Conservation (phyloP, 2,113 vertebrate genomes). For the Myiozetetes cayanensis region DNA sequence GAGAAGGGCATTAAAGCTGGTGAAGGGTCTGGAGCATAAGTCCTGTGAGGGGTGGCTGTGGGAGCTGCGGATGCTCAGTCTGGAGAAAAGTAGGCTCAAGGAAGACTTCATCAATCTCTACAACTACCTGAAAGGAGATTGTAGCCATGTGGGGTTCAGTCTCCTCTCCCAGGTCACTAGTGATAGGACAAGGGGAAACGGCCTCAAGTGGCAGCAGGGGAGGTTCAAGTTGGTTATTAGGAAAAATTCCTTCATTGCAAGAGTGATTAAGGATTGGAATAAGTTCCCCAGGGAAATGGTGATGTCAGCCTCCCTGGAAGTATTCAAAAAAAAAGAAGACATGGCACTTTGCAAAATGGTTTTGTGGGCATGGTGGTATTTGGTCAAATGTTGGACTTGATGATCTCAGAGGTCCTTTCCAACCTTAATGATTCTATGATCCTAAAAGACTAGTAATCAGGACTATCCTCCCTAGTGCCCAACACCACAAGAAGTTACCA, state of each 20-base stretch:
- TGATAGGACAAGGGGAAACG: rapidly evolving
- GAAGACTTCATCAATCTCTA: background rate
- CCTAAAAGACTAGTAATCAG: background rate
- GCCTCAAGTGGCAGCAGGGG: background rate
- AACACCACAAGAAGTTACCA: background rate
- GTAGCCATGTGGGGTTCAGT: rapidly evolving
- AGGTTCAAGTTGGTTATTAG: background rate
- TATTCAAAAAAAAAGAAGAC: background rate
- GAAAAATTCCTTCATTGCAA: background rate
- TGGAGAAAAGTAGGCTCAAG: background rate
- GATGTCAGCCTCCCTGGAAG: background rate
- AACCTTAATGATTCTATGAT: background rate
- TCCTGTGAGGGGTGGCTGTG: background rate
- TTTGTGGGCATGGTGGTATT: background rate
- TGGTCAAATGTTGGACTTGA: background rate
- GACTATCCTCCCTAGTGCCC: background rate
- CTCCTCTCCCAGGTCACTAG: background rate
- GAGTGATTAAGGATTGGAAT: background rate
- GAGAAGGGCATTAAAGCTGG: background rate
- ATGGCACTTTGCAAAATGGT: background rate
- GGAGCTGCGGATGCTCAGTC: background rate
- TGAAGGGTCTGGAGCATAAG: rapidly evolving
- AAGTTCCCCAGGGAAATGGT: background rate
- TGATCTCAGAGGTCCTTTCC: background rate
- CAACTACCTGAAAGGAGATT: background rate